Evolutionary conservation across 2,797 vertebrate genomes (phyloP).

Genomic region (Triplophysa bombifrons): DNA sequence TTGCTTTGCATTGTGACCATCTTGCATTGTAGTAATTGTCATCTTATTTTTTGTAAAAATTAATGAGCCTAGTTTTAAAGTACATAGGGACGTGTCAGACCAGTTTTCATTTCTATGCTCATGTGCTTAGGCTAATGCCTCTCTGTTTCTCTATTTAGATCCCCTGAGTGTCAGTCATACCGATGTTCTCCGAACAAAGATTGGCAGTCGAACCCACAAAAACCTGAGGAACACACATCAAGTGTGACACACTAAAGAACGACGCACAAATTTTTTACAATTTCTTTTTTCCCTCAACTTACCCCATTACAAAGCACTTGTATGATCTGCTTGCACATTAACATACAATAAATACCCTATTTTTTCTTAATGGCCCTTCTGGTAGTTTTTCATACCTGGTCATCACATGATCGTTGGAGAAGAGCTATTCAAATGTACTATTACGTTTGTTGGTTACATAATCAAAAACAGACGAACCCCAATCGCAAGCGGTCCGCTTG

Average conservation of each 20-base stretch:
- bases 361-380: constrained; percentile 34
- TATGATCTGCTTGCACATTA: constrained; percentile 42
- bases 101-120: not conserved
- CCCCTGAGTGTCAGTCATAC: constrained; percentile 45
- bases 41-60: no score
- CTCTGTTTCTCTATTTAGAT: constrained; percentile 44
- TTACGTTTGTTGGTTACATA: not conserved
- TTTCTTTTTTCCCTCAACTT: constrained; percentile 14
- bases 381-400: constrained; percentile 12
- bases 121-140: constrained; percentile 7
- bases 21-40: constrained; percentile 1
- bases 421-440: not conserved
- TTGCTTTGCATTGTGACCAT: not conserved
- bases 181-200: constrained; percentile 40
- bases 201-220: constrained; percentile 27
- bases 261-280: constrained; percentile 28
- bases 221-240: constrained; percentile 8
- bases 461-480: constrained; percentile 3
- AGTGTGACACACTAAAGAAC: constrained; percentile 20
- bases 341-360: constrained; percentile 53
- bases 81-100: not conserved
- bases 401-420: not conserved
- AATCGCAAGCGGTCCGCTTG: constrained; percentile 7
- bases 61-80: not conserved
- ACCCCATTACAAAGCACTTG: constrained; percentile 37